These are phyloP conservation scores for Ciconia nigra DNA, from an alignment of 2,797 vertebrate species.

Conservation along the genomic window DNA sequence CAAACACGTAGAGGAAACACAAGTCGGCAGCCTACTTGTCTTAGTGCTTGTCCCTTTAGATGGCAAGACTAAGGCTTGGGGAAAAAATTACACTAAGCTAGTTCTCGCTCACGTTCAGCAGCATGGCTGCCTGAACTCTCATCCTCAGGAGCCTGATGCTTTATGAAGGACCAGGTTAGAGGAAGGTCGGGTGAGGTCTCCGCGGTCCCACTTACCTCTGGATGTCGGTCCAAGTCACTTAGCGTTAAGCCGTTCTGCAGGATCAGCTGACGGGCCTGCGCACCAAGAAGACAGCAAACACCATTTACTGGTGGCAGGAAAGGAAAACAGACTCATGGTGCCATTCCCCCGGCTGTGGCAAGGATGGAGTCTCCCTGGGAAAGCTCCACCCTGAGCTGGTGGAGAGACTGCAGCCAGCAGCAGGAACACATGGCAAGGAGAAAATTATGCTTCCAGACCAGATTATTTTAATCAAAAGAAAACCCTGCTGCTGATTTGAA, in stretches of 20 bases:
- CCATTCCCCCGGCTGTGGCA: neutral
- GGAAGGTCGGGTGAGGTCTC: neutral
- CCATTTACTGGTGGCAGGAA: neutral
- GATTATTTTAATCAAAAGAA: neutral
- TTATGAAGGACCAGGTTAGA: neutral
- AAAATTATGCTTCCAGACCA: neutral
- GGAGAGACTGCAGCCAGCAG: neutral
- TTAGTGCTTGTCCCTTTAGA: no score
- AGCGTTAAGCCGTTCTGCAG: constrained; percentile 88
- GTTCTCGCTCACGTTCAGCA: neutral
- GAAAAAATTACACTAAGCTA: neutral
- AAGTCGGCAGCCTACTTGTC: neutral
- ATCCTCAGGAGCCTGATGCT: neutral
- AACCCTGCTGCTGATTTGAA: neutral
- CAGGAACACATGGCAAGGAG: neutral
- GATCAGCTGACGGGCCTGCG: constrained; percentile 94
- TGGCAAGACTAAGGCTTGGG: neutral
- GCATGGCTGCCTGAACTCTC: neutral
- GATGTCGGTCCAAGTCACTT: constrained; percentile 93
- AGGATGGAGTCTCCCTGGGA: neutral
- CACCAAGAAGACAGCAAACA: constrained; percentile 20
- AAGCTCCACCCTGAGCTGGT: neutral
- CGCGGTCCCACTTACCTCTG: constrained; percentile 79
- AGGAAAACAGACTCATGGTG: neutral
- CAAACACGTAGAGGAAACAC: neutral